Percentiles rank a stretch among this genome's conserved stretches.
These are phyloP conservation scores for Punctoribates punctum DNA, from an alignment of 2,888 invertebrate species.

Conservation along the genomic window DNA sequence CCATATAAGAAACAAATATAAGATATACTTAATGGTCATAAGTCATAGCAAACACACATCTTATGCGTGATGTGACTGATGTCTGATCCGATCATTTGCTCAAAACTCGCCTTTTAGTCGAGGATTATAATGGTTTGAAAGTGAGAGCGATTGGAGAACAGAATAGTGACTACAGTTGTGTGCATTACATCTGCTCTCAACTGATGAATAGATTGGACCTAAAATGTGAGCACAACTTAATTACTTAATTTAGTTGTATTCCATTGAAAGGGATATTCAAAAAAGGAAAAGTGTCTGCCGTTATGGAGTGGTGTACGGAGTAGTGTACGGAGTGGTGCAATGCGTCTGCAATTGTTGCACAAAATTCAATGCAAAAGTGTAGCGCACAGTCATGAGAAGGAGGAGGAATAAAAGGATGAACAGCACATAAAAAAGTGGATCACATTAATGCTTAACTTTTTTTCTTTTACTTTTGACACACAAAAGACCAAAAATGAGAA, in stretches of 20 bases:
- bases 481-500: conserved; percentile 34
- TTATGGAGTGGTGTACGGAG: no score
- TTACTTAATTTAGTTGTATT: conserved; percentile 31
- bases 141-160: neutral
- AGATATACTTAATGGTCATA: conserved; percentile 8
- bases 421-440: conserved; percentile 25
- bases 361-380: conserved; percentile 17
- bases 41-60: conserved; percentile 10
- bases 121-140: neutral
- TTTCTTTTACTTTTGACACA: neutral
- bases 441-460: conserved; percentile 30
- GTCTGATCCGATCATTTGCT: neutral
- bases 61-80: neutral
- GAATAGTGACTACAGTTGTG: neutral
- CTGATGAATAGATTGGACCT: conserved; percentile 2
- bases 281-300: neutral
- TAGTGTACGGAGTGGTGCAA: no score
- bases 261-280: neutral
- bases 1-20: neutral
- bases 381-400: neutral
- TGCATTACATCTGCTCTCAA: conserved; percentile 20
- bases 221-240: neutral
- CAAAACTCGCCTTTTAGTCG: neutral
- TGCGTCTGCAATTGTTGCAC: conserved; percentile 24
- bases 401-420: conserved; percentile 20